Base-by-base conservation (phyloP, 2,888 invertebrate genomes). In the Oscheius sp. region DNA sequence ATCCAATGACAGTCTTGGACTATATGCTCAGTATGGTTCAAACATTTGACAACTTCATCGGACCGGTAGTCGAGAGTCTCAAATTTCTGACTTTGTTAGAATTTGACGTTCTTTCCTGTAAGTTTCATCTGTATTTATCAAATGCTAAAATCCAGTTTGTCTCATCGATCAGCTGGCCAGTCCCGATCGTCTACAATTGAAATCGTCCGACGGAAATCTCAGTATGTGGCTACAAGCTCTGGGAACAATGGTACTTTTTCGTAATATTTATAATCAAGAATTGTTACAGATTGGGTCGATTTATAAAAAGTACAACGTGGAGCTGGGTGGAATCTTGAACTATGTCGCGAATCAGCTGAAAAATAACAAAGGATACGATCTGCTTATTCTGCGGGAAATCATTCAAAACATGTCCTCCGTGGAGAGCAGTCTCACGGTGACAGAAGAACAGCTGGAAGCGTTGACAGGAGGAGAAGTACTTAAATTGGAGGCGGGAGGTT, bases 381-480 rank as follows among this genome's bases (percentile, higher is more conserved):
- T 92, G 85, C 91, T 98, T 47, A 94, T 99, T 82, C 91, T 99
- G 73, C 95, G 97, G 90, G 98, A 99, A 91, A 94, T 99, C 82
- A 95, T 99, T 58, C 96, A 96, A 91, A 98, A 97, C 92, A 99
- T 99, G 98, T 95, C 96, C 0, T 99, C 99, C 1, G 95, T 99
- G 73, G 99, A 99, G 91, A 94, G 96, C 0, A 94, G 94, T 0
- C 96, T 96, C 89, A 96, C 96, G 90, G 94, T 97, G 92, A 99
- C 98, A 0, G 92, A 94, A 33, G 97, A 98, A 87, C 98, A 99
- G 89, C 91, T 99, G 72, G 95, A 96, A 89, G 97, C 98, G 0
- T 94, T 98, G 93, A 94, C 95, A 72, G 99, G 99, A 9, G 99
- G 99, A 0, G 98, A 99, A 91, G 91, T 96, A 65, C 92, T 99